Base-by-base conservation (phyloP, 2,113 vertebrate genomes). In the Thunnus thynnus region DNA sequence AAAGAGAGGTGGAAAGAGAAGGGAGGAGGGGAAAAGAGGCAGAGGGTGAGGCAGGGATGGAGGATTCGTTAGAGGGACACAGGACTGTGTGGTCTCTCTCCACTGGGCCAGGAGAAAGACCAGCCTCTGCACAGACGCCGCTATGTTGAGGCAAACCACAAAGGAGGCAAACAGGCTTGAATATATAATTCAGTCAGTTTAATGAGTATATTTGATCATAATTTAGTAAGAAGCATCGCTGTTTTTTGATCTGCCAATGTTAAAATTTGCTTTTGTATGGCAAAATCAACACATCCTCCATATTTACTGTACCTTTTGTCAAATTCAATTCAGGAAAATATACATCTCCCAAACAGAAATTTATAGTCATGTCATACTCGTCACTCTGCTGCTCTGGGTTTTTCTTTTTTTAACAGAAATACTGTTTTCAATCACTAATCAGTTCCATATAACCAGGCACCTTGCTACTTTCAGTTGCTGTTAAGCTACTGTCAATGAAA, bases 31-130 rank as follows among this genome's bases (percentile, higher is more conserved):
- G 62, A 63, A 54, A 75, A 64, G 51, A 74, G 68, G 54, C n/a
- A 44, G 57, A 57, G 48, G 10, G 30, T 14, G 48, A 58, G 52
- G 69, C 52, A 54, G 54, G 22, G 44, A 69, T 52, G 18, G 68
- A 58, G 51, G 56, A 82, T 60, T 62, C 75, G 32, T 20, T 65
- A 50, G 63, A 73, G 52, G 57, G 68, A 76, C 66, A 64, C 20
- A 66, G 48, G 68, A 44, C 27, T 60, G 25, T 44, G 51, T 78
- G 77, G 68, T 84, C 64, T 68, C 50, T 36, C 62, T 85, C 60
- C 76, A 69, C 58, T 78, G 86, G 62, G 25, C 57, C 54, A 30
- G 70, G 67, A 57, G 55, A 66, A 76, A 77, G 36, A 74, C 16
- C n/a, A 51, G 14, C 52, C 8, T 12, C 22, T 55, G 44, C 20